These are phyloP conservation scores for Myathropa florea DNA, from an alignment of 2,888 invertebrate genomes.

Conservation along the genomic window DNA sequence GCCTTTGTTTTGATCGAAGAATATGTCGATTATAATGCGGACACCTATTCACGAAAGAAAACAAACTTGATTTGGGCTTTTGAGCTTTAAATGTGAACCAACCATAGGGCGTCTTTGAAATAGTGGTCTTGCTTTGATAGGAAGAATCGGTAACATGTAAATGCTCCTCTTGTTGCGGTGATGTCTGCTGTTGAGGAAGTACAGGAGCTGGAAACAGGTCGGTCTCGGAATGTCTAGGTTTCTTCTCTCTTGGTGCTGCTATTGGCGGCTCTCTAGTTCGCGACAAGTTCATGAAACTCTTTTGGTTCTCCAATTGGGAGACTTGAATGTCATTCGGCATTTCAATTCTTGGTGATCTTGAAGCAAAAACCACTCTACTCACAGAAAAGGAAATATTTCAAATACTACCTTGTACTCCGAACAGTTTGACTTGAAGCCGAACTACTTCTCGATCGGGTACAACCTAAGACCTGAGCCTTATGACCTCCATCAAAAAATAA, in stretches of 20 bases:
- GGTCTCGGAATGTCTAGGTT: conserved; percentile 1
- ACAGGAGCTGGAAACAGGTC: not conserved
- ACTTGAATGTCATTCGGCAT: not conserved
- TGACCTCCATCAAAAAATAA: conserved; percentile 56
- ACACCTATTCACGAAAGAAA: conserved; percentile 74
- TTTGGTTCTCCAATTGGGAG: conserved; percentile 34
- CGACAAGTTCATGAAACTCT: conserved; percentile 61
- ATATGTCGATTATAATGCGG: conserved; percentile 78
- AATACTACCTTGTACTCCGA: conserved; percentile 15
- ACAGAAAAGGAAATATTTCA: not conserved
- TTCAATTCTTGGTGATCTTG: conserved; percentile 19
- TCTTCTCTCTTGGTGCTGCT: conserved; percentile 48
- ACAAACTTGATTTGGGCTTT: not conserved
- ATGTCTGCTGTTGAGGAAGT: not conserved
- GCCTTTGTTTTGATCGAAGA: conserved; percentile 74
- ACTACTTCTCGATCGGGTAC: conserved; percentile 22
- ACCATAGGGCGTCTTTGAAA: conserved; percentile 78
- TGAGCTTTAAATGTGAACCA: conserved; percentile 15
- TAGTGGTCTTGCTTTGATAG: conserved; percentile 79
- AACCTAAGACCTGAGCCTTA: conserved; percentile 21
- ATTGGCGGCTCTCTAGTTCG: conserved; percentile 33
- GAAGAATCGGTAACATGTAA: conserved; percentile 65
- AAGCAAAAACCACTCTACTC: not conserved
- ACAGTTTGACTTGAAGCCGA: conserved; percentile 21
- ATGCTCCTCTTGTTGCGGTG: not conserved